Percentiles rank a stretch among this genome's conserved stretches.
Conservation (phyloP, 2,113 vertebrate genomes). For the Cheirogaleus medius region DNA sequence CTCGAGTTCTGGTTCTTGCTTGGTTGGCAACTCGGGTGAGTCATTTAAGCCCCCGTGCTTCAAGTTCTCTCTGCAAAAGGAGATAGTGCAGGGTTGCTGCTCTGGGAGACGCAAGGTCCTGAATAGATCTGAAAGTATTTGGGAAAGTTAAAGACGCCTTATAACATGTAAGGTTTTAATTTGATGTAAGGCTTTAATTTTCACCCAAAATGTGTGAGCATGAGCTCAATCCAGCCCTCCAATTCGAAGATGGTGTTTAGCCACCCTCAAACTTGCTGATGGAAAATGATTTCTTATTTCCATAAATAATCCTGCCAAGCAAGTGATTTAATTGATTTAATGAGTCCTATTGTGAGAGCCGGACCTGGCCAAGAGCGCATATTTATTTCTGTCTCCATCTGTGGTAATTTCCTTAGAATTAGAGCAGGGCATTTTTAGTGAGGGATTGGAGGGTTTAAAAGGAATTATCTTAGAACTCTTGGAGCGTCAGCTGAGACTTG, state of each 20-base stretch:
- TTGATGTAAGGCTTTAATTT: too few relatives aligned
- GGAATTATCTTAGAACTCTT: not conserved
- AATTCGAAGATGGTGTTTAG: not conserved
- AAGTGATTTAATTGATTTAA: conserved; percentile 51
- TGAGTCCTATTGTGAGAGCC: conserved; percentile 26
- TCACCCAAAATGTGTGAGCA: rapidly evolving
- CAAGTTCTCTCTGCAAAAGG: not conserved
- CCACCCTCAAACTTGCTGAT: not conserved
- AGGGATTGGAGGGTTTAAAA: not conserved
- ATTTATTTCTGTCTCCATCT: not conserved
- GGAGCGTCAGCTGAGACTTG: rapidly evolving
- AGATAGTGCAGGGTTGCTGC: rapidly evolving
- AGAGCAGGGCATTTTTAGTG: not conserved
- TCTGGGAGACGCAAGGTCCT: not conserved
- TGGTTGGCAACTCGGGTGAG: rapidly evolving
- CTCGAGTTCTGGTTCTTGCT: not conserved
- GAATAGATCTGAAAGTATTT: rapidly evolving
- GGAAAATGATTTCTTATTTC: conserved; percentile 4
- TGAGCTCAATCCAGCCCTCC: not conserved
- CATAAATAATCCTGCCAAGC: conserved; percentile 51
- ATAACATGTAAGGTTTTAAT: rapidly evolving
- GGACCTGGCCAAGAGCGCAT: not conserved
- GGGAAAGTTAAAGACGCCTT: not conserved
- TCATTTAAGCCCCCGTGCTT: not conserved
- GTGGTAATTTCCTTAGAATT: conserved; percentile 8